Conservation (phyloP, 2,113 vertebrate species). For the Cyanocitta stelleri region DNA sequence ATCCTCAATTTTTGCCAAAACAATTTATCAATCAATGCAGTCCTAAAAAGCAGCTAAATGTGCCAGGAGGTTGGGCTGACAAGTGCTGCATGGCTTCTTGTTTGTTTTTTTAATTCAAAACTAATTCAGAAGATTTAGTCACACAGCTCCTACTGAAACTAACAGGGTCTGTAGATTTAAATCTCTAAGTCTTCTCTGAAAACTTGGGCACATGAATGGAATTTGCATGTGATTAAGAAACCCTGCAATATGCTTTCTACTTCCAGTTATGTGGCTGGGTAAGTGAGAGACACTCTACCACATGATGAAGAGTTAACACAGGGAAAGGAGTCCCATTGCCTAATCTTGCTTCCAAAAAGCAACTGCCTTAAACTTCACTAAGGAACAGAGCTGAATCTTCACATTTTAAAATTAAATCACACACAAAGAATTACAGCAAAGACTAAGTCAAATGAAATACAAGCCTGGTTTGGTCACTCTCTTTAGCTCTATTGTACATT, state of each 20-base stretch:
- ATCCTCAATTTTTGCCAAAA: not conserved
- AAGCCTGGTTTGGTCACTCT: not conserved
- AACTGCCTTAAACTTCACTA: not conserved
- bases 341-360: not conserved
- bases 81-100: not conserved
- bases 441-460: not conserved
- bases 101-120: not conserved
- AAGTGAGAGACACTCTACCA: not conserved
- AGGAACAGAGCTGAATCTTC: not conserved
- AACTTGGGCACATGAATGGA: not conserved
- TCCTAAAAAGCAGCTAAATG: not conserved
- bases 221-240: conserved; percentile 24
- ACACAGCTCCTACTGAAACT: not conserved
- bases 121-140: not conserved
- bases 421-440: not conserved
- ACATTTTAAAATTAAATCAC: not conserved
- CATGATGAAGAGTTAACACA: not conserved
- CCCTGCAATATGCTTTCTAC: not conserved
- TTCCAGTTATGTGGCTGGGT: not conserved
- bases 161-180: not conserved
- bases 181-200: not conserved
- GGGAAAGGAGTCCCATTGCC: not conserved
- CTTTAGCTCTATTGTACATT: not conserved
- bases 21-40: not conserved
- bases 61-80: not conserved